Conservation (phyloP, 1,140 invertebrate genomes). For the Laupala kohalensis region DNA sequence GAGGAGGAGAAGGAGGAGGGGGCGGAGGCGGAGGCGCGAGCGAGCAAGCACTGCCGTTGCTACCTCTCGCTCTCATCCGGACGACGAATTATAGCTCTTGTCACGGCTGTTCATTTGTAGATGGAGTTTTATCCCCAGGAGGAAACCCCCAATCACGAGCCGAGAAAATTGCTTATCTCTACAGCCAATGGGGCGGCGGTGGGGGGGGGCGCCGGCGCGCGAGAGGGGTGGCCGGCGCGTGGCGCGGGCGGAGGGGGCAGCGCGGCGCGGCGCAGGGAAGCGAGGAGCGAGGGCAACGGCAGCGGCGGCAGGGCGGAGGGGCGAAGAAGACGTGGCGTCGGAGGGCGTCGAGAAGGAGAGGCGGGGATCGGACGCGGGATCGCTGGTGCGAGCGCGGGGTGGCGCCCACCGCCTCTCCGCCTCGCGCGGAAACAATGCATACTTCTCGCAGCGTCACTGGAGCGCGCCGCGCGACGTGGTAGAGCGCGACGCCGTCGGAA, state of each 20-base stretch:
- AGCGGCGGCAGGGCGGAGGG: neutral
- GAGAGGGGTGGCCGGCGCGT: neutral
- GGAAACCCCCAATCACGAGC: conserved; percentile 54
- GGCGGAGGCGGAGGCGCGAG: neutral
- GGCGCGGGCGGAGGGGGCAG: neutral
- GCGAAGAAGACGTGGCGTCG: neutral
- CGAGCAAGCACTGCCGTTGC: neutral
- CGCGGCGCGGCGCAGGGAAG: neutral
- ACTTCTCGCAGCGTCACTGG: neutral
- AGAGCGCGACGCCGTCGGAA: too few species aligned
- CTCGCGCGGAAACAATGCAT: conserved; percentile 8
- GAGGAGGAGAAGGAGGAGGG: neutral
- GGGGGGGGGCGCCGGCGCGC: neutral
- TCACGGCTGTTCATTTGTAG: conserved; percentile 60
- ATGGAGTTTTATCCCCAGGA: conserved; percentile 53
- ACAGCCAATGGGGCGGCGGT: conserved; percentile 9
- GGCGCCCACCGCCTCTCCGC: neutral
- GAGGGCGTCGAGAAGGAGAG: neutral
- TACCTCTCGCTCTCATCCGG: conserved; percentile 13
- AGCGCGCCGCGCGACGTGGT: too few species aligned
- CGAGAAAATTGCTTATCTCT: conserved; percentile 45
- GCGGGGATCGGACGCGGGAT: neutral
- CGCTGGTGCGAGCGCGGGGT: too few species aligned
- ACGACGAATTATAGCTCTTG: conserved; percentile 54
- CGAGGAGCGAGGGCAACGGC: neutral